Base-by-base conservation (phyloP, 2,113 vertebrate species). In the Paradoxurus hermaphroditus region DNA sequence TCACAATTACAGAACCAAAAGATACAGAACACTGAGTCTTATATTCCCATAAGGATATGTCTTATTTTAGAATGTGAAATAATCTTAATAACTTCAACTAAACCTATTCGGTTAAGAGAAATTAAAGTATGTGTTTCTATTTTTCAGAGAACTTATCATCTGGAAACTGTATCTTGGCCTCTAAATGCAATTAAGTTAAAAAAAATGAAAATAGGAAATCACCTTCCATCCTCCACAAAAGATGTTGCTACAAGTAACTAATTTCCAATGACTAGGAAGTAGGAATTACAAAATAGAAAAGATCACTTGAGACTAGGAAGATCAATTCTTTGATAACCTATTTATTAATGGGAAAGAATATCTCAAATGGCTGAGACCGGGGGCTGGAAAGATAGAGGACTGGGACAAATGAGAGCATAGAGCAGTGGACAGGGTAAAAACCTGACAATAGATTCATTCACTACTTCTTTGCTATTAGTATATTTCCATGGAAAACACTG, bases 1-100 rank as follows among this genome's bases (percentile, higher is more conserved):
- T 94, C 51, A 86, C 23, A 97, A 88, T 90, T 95, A 87, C 1
- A 96, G 16, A 89, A 89, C 91, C 68, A 95, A 41, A 92, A 75
- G 23, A 94, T 27, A 92, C 86, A 90, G 25, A 95, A 88, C 4
- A 93, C 0, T 79, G 36, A 88, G 53, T 63, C 34, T 79, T 81
- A 67, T 2, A 88, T 62, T 78, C n/a, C 65, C 6, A 25, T 41
- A 95, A 86, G 19, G 1, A 67, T 5, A 62, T 44, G 3, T 44
- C 51, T 96, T 90, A 83, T 13, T 86, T 86, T 78, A 88, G 27
- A 75, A 72, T 36, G 19, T 59, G 39, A 73, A 96, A 86, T 77
- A 53, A 89, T 46, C n/a, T 92, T 73, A 79, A 89, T 78, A 93
- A 93, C 29, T 59, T 73, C 51, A 85, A 89, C 68, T 77, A 84